These are phyloP conservation scores for Oreonectes daqikongensis DNA, from an alignment of 2,797 vertebrate species.

Conservation along the genomic window DNA sequence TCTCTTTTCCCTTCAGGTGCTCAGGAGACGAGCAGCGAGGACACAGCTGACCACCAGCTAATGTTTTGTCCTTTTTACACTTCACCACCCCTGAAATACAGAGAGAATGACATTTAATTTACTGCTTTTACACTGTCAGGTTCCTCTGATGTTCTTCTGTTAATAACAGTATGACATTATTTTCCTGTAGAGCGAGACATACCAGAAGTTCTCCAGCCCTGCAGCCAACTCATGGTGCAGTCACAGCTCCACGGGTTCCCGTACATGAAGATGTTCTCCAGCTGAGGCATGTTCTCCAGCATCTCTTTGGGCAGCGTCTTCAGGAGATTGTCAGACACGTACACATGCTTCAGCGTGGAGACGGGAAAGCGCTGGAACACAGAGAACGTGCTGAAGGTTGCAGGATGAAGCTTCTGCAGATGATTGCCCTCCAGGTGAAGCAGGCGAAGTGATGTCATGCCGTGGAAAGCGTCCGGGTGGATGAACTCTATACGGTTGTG, in stretches of 20 bases:
- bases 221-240: constrained; percentile 84
- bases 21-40: constrained; percentile 79
- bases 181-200: no score
- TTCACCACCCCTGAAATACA: constrained; percentile 83
- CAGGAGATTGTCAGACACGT: constrained; percentile 91
- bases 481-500: constrained; percentile 91
- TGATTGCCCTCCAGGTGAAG: constrained; percentile 91
- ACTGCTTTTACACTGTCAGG: no score
- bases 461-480: constrained; percentile 88
- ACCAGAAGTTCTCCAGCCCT: constrained; percentile 85
- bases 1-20: constrained; percentile 72
- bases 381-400: constrained; percentile 84
- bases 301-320: constrained; percentile 73
- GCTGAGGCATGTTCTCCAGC: constrained; percentile 78
- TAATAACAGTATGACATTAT: background rate
- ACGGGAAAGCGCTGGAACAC: constrained; percentile 85
- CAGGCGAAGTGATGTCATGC: constrained; percentile 84
- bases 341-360: constrained; percentile 90
- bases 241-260: constrained; percentile 91
- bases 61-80: constrained; percentile 84
- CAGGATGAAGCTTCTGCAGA: constrained; percentile 87
- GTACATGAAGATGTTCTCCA: constrained; percentile 87
- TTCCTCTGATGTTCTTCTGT: no score
- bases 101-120: background rate
- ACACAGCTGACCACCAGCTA: constrained; percentile 82